These are phyloP conservation scores for Thera obeliscata DNA, from an alignment of 2,888 invertebrate species.

Conservation along the genomic window DNA sequence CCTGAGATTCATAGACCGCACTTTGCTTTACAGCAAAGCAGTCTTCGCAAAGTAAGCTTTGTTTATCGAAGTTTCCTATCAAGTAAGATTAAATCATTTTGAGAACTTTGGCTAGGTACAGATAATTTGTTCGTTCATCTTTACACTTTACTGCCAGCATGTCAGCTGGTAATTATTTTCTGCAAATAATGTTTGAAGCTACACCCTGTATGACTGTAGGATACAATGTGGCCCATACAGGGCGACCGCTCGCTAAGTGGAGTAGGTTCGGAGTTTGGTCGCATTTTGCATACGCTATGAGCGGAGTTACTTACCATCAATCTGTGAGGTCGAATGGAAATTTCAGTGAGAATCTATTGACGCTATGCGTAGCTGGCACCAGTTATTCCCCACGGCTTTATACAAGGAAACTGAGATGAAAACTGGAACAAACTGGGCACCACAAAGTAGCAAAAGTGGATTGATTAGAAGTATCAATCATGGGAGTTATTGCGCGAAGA, in stretches of 20 bases:
- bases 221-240: slow-evolving; percentile 19
- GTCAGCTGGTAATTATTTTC: not conserved
- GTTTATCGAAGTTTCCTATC: too few species aligned
- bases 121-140: not conserved
- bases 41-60: too few species aligned
- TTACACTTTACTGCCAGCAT: not conserved
- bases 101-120: too few species aligned
- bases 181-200: not conserved
- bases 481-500: too few species aligned
- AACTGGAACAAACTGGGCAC: not conserved
- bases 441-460: too few species aligned
- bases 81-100: too few species aligned
- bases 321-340: slow-evolving; percentile 25
- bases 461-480: too few species aligned
- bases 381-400: not conserved
- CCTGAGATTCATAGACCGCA: too few species aligned
- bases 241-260: slow-evolving; percentile 35
- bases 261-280: slow-evolving; percentile 24
- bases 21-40: too few species aligned
- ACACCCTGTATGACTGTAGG: slow-evolving; percentile 11
- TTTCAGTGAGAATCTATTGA: slow-evolving; percentile 19
- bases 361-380: slow-evolving; percentile 13
- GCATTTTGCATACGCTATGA: slow-evolving; percentile 34
- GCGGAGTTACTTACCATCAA: slow-evolving; percentile 29
- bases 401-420: not conserved